phyloP scores from a whole-genome alignment of 2,113 vertebrate genomes.

The Gnathonemus longibarbis region DNA sequence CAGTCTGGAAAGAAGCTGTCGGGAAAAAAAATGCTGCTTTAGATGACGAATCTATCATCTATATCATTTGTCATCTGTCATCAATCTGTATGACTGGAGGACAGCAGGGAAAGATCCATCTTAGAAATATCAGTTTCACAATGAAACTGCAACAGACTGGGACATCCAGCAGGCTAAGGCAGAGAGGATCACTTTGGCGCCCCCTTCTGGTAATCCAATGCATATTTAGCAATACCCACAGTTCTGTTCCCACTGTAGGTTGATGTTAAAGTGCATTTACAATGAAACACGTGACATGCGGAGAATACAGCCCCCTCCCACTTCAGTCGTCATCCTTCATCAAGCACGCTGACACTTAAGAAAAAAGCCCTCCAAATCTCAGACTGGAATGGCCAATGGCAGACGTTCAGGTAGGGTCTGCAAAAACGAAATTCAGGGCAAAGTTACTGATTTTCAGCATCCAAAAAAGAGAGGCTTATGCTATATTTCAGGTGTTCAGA shows the following conservation, averaged over 20 bases:
- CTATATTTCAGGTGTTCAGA: not conserved
- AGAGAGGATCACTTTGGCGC: not conserved
- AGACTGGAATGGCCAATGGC: not conserved
- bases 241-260: not conserved
- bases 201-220: slow-evolving; percentile 5
- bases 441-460: not conserved
- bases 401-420: not conserved
- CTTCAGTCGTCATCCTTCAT: not conserved
- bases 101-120: not conserved
- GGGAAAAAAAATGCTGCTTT: not conserved
- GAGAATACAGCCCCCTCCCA: not conserved
- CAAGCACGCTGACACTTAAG: not conserved
- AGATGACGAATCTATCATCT: not conserved
- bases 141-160: not conserved
- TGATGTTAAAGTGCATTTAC: not conserved
- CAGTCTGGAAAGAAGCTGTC: not conserved
- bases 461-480: not conserved
- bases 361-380: not conserved
- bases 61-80: not conserved
- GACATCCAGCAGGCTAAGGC: not conserved
- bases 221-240: not conserved
- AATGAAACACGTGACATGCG: not conserved
- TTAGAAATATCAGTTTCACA: not conserved
- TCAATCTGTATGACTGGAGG: not conserved
- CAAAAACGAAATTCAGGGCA: not conserved